phyloP scores from a whole-genome alignment of 2,113 vertebrate genomes.

The Callospermophilus lateralis region DNA sequence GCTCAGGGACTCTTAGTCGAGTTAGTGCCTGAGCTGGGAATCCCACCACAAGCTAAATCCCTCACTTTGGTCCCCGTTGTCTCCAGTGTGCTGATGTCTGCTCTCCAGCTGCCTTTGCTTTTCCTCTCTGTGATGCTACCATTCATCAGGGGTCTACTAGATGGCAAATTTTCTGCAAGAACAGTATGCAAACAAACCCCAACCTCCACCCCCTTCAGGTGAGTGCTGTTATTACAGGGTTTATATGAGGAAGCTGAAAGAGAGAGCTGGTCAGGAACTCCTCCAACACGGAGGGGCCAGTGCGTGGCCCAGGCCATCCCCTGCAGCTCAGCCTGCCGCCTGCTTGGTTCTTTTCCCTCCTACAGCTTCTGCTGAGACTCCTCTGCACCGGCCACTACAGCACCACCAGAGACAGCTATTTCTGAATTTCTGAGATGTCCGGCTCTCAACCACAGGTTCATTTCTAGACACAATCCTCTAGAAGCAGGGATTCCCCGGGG shows the following conservation, averaged over 20 bases:
- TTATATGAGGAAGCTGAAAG: neutral
- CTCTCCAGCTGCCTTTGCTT: neutral
- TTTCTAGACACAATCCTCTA: neutral
- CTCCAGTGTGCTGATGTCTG: neutral
- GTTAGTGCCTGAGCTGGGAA: neutral
- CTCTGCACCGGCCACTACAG: accelerated
- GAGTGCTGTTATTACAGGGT: neutral
- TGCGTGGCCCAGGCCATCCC: neutral
- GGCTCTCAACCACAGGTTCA: neutral
- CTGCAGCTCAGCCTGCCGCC: accelerated
- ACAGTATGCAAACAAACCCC: neutral
- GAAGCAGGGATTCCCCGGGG: neutral
- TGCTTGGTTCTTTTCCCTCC: neutral
- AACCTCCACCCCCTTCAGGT: neutral
- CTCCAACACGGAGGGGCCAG: accelerated
- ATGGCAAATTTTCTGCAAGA: neutral
- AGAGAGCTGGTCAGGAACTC: neutral
- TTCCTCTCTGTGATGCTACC: neutral
- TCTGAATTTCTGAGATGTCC: neutral
- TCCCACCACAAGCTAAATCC: neutral
- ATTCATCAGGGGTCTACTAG: neutral
- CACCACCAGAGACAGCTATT: accelerated
- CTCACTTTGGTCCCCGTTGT: neutral
- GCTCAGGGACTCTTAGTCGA: neutral
- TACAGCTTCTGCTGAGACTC: neutral